These are phyloP conservation scores for Tipula unca DNA, from an alignment of 2,888 invertebrate species.

Conservation along the genomic window DNA sequence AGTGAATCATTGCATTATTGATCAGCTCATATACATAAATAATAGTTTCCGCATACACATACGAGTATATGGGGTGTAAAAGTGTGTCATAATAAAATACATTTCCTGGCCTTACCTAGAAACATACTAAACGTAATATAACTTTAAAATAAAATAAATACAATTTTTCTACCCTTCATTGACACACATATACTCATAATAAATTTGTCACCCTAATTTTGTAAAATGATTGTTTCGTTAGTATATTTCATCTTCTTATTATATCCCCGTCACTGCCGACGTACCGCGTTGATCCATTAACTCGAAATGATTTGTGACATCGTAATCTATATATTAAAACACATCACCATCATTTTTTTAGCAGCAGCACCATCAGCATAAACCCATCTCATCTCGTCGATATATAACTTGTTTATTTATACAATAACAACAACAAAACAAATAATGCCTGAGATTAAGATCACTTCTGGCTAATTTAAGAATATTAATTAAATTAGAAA, in stretches of 20 bases:
- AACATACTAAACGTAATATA: not conserved
- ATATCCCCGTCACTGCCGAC: not conserved
- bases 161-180: not conserved
- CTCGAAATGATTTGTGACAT: not conserved
- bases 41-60: too few relatives aligned
- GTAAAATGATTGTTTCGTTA: not conserved
- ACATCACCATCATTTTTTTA: not conserved
- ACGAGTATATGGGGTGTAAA: not conserved
- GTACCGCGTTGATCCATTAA: not conserved
- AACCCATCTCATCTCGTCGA: not conserved
- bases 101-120: not conserved
- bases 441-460: not conserved
- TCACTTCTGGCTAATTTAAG: not conserved
- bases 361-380: not conserved
- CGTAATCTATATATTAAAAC: not conserved
- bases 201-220: not conserved
- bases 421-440: not conserved
- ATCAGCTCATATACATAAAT: not conserved
- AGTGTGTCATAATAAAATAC: not conserved
- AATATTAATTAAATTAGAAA: not conserved
- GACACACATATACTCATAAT: not conserved
- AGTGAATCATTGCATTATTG: not conserved
- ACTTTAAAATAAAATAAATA: not conserved
- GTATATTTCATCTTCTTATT: not conserved
- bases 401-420: not conserved